Evolutionary conservation across 1,140 invertebrate species (phyloP), one percentile per base, ranked within the genome.

Genomic region (Brachystomella parvula): DNA sequence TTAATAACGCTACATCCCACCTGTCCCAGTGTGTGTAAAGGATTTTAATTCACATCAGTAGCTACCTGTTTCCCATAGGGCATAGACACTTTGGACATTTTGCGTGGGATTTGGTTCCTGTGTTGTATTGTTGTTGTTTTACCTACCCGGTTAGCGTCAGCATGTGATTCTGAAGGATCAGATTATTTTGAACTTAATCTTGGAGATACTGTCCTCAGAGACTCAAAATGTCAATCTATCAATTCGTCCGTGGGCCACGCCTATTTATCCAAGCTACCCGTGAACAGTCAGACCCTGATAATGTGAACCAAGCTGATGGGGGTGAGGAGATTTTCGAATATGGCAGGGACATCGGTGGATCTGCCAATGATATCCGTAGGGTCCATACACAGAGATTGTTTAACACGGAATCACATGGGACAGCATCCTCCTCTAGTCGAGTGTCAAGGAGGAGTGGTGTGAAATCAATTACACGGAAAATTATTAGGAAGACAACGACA

Each of bases 401-500:
- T 69, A 89, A 88, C 71, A 91, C 89, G 65, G 90, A 90, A 81
- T 87, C 89, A 75, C 79, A 89, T 76, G 90, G 88, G 33, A 75
- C 68, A 57, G 78, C 74, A 39, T 71, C 65, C 66, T 75, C 70
- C 74, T 89, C 77, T 85, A 88, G 71, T 89, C 86, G 76, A 85
- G 84, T 89, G 82, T 77, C 89, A 86, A 67, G 75, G 26, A 75
- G 73, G 29, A 72, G 73, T 21, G 75, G 73, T 60, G 85, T 86
- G 71, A 82, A 87, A 58, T 82, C 87, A 64, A 90, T 93, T 63
- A 93, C 90, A 19, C 90, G 90, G 29, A 85, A 89, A 72, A 89
- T 94, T 66, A 85, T 94, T 3, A 83, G 90, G 57, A 94, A 94
- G 77, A 92, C 92, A 66, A 95, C 92, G 9, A 94, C 92, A 0